Evolutionary conservation across 2,113 vertebrate genomes (phyloP).

Genomic region (Upupa epops): DNA sequence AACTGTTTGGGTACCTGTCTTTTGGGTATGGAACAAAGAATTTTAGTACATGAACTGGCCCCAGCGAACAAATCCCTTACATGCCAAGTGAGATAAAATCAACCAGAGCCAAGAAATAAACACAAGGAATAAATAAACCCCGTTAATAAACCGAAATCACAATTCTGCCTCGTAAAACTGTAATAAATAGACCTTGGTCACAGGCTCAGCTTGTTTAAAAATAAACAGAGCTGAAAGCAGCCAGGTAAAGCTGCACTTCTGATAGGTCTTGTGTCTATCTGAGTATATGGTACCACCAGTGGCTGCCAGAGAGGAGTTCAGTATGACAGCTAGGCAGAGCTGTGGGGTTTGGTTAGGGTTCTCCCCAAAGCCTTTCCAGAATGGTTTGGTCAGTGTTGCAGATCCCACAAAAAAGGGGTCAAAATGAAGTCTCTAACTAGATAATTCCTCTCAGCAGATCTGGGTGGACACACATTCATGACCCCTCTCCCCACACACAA

Average conservation of each 20-base stretch:
- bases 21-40: not conserved
- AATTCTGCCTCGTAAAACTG: not conserved
- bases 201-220: not conserved
- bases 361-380: not conserved
- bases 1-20: not conserved
- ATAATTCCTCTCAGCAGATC: not conserved
- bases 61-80: not conserved
- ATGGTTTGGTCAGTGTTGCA: not conserved
- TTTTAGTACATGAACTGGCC: not conserved
- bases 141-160: not conserved
- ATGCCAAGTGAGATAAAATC: not conserved
- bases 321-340: not conserved
- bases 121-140: not conserved
- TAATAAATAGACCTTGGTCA: not conserved
- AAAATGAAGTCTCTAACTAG: not conserved
- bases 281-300: not conserved
- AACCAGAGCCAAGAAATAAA: not conserved
- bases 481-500: not conserved
- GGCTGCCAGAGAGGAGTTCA: not conserved
- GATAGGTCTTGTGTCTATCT: not conserved
- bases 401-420: not conserved
- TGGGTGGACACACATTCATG: not conserved
- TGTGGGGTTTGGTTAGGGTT: not conserved
- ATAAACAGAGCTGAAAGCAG: not conserved
- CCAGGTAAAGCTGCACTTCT: not conserved